These are phyloP conservation scores for Riptortus pedestris DNA, from an alignment of 1,140 invertebrate species.

Conservation along the genomic window DNA sequence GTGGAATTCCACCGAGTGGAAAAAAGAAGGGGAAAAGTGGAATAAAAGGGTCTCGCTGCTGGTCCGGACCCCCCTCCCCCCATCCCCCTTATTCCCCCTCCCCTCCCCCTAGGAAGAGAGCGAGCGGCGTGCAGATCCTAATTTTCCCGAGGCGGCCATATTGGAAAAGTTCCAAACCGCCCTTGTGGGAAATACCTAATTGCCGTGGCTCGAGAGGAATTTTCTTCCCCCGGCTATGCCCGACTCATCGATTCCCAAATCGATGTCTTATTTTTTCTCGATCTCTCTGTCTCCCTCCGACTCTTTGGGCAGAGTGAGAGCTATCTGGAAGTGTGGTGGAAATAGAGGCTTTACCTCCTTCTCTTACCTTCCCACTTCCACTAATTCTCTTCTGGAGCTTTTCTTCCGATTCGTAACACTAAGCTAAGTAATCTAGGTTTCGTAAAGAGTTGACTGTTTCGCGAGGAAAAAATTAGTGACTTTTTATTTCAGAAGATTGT, in stretches of 20 bases:
- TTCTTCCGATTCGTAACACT: too few relatives aligned
- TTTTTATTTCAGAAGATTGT: too few relatives aligned
- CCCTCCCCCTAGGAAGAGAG: background rate
- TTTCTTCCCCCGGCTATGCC: background rate
- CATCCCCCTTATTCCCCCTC: too few relatives aligned
- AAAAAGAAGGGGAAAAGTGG: slow-evolving; percentile 17
- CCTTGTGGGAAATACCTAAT: slow-evolving; percentile 17
- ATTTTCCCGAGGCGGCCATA: slow-evolving; percentile 6
- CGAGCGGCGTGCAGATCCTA: background rate
- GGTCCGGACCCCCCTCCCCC: slow-evolving; percentile 3
- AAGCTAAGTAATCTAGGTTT: too few relatives aligned
- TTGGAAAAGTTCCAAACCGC: slow-evolving; percentile 16
- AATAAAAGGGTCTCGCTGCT: slow-evolving; percentile 6
- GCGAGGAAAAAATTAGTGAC: too few relatives aligned
- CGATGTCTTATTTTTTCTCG: slow-evolving; percentile 15
- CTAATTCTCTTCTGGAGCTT: too few relatives aligned
- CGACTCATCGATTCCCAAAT: slow-evolving; percentile 15
- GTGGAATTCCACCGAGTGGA: slow-evolving; percentile 17
- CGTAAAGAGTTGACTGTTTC: too few relatives aligned
- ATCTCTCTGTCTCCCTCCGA: too few relatives aligned
- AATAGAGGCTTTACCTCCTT: too few relatives aligned
- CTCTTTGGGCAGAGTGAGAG: too few relatives aligned
- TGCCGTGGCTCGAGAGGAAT: background rate
- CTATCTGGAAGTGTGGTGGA: too few relatives aligned
- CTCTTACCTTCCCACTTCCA: too few relatives aligned